Evolutionary conservation across 2,888 invertebrate genomes (phyloP), one percentile per base, ranked within the genome.

Genomic region (Leucophenga maculata): DNA sequence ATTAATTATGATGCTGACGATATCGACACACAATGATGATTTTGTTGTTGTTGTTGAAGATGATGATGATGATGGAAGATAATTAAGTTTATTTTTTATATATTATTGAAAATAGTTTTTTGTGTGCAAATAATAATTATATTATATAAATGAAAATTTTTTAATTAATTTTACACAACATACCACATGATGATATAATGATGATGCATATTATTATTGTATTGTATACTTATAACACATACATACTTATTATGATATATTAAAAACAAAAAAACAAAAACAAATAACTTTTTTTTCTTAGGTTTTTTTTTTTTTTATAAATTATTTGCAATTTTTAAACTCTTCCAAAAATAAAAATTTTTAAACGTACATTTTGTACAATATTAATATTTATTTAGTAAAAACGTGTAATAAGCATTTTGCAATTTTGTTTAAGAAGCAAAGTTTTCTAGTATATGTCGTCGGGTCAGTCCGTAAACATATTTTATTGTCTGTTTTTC

Each of bases 101-200:
- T 83, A 83, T 80, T 82, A 81, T 83, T 81, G 84, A 82, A 81
- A 83, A 81, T 84, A 81, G 82, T 84, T 80, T 78, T 79, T 82
- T 79, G 84, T 81, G 81, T 81, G 81, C 81, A 81, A 81, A 81
- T 81, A 83, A 83, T 83, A 81, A 80, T n/a, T 81, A 78, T 77
- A 78, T 74, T 78, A 64, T 64, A 82, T 75, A 75, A 80, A 80
- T 74, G 77, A 83, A 83, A 68, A 64, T 52, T 68, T 52, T 83
- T 80, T 78, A 80, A 76, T 82, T 80, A 83, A 83, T 82, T 80
- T 83, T 79, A 75, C 70, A 76, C 55, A 72, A 32, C 68, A 74
- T 54, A 71, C 52, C 26, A 71, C 65, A 68, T 69, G 57, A 54
- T 67, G 70, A 72, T 76, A 77, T 78, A 80, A 39, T 26, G 31